Evolutionary conservation across 2,797 vertebrate species (phyloP).

Genomic region (Onychomys torridus): DNA sequence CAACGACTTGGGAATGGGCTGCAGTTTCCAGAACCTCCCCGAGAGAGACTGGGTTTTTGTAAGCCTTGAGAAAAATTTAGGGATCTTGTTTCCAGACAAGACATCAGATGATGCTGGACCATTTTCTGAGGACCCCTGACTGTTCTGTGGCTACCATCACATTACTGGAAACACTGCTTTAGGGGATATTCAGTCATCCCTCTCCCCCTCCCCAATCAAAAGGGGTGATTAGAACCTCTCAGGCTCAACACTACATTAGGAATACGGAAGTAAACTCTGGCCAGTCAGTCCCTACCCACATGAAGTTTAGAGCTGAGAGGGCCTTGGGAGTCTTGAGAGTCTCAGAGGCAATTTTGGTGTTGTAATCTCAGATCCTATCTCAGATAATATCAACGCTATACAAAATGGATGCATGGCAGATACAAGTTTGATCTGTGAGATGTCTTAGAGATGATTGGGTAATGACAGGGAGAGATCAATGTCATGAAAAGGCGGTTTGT

Average conservation of each 20-base stretch:
- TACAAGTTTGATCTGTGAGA: background rate
- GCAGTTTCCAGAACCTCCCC: background rate
- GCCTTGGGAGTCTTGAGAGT: conserved; percentile 14
- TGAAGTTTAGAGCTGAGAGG: background rate
- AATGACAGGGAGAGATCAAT: background rate
- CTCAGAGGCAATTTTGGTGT: background rate
- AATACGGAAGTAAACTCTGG: background rate
- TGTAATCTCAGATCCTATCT: background rate
- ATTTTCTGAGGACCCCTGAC: background rate
- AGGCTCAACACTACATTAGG: background rate
- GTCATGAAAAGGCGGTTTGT: background rate
- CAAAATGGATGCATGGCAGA: background rate
- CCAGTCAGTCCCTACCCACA: background rate
- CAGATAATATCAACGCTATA: background rate
- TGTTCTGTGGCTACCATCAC: background rate
- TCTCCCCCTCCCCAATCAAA: background rate
- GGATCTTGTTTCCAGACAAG: background rate
- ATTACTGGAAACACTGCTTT: background rate
- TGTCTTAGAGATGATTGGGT: background rate
- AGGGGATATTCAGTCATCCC: background rate
- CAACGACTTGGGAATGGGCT: background rate
- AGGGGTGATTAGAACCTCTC: background rate
- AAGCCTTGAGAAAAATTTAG: background rate
- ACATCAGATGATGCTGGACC: background rate
- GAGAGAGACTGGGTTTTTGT: background rate